Percentiles rank a stretch among this genome's conserved stretches.
Conservation (phyloP, 2,113 vertebrate genomes). For the Fulica atra region DNA sequence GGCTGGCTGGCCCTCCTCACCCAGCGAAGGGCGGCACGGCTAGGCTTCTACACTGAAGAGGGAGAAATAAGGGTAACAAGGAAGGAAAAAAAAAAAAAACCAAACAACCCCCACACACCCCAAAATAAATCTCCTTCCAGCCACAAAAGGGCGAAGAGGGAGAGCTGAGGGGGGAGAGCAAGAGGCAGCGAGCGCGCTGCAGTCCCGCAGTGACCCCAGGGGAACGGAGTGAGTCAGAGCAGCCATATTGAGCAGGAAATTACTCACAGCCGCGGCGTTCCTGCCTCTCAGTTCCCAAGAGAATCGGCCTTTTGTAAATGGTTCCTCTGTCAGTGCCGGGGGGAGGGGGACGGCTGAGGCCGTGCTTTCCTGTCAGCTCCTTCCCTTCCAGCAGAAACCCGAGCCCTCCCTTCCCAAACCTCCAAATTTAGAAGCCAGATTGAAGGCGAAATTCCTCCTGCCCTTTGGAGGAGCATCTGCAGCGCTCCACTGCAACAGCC, state of each 20-base stretch:
- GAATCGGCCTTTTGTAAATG: constrained; percentile 88
- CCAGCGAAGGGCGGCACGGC: background rate
- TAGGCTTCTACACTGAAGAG: constrained; percentile 31
- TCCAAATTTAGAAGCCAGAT: constrained; percentile 82
- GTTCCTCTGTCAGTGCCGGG: constrained; percentile 84
- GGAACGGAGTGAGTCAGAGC: constrained; percentile 92
- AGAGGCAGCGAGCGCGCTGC: constrained; percentile 68
- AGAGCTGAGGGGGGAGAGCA: constrained; percentile 75
- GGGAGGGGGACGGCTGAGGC: constrained; percentile 76
- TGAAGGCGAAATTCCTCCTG: constrained; percentile 78
- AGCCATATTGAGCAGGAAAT: constrained; percentile 99
- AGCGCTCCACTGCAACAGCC: background rate
- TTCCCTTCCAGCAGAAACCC: constrained; percentile 81
- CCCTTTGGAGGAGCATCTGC: background rate
- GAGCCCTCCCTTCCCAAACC: constrained; percentile 80
- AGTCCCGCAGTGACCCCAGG: constrained; percentile 82
- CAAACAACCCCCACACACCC: background rate
- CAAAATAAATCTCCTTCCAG: constrained; percentile 55
- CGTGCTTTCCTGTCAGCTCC: constrained; percentile 85
- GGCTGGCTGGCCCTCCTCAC: background rate
- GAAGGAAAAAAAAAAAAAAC: background rate
- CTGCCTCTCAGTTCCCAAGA: constrained; percentile 83
- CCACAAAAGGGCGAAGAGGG: constrained; percentile 73
- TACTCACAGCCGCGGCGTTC: constrained; percentile 91
- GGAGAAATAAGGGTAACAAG: constrained; percentile 37